These are phyloP conservation scores for Pituophis catenifer DNA, from an alignment of 2,113 vertebrate genomes.

Conservation along the genomic window DNA sequence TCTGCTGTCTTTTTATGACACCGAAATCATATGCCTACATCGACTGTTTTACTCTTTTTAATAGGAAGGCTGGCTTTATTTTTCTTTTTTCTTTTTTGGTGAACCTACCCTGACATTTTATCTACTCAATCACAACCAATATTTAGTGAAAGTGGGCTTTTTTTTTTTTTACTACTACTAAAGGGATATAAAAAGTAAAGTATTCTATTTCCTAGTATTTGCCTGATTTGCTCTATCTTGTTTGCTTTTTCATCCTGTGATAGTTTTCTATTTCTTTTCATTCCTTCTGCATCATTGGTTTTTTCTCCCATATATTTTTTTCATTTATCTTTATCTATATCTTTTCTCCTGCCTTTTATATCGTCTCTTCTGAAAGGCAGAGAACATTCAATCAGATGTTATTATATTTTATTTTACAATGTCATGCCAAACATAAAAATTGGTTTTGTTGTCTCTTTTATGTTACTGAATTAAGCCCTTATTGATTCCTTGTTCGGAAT, in stretches of 20 bases:
- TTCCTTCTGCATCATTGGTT: slow-evolving; percentile 52
- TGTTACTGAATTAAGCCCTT: slow-evolving; percentile 63
- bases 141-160: slow-evolving; percentile 34
- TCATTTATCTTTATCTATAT: slow-evolving; percentile 57
- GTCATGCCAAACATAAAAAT: slow-evolving; percentile 59
- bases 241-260: slow-evolving; percentile 31
- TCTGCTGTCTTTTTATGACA: not conserved
- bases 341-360: slow-evolving; percentile 51
- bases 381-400: slow-evolving; percentile 53
- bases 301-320: slow-evolving; percentile 44
- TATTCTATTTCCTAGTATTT: slow-evolving; percentile 44
- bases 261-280: slow-evolving; percentile 49
- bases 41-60: not conserved
- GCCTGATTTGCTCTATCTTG: slow-evolving; percentile 9
- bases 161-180: slow-evolving; percentile 47
- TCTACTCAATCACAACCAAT: slow-evolving; percentile 41
- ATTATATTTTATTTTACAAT: slow-evolving; percentile 66
- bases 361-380: slow-evolving; percentile 61
- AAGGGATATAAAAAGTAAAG: slow-evolving; percentile 44
- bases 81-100: not conserved
- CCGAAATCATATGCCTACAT: not conserved
- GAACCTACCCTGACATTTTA: slow-evolving; percentile 44
- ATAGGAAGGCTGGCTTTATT: not conserved
- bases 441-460: slow-evolving; percentile 58
- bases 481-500: slow-evolving; percentile 64